Base-by-base conservation (phyloP, 2,113 vertebrate genomes). In the Desmodus rotundus region DNA sequence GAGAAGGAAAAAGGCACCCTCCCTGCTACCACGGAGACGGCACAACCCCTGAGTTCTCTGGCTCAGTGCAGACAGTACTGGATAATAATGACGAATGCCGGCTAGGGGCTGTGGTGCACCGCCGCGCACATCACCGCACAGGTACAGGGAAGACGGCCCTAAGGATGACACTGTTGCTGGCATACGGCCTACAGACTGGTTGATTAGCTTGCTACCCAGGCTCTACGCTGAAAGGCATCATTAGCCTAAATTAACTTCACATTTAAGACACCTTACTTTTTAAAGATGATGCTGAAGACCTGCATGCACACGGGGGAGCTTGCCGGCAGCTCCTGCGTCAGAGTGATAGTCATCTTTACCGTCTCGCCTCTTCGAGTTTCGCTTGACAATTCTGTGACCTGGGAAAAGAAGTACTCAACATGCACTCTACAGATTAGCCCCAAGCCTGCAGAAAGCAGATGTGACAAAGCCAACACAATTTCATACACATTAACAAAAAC, bases 211-310 rank as follows among this genome's bases (percentile, higher is more conserved):
- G 52, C 83, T 4, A 58, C 19, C 47, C 85, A 58, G 47, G 41
- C 36, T 85, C 24, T 15, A 5, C 0, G 12, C 10, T 1, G 16
- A 52, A 67, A 61, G 17, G 61, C 17, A 54, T 61, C 26, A 5
- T 45, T n/a, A 84, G 47, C 33, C 12, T 77, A 50, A 82, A 72
- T 43, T 17, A 85, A 65, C 83, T 20, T 31, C 58, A 17, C 58
- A 17, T 17, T 33, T 22, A 28, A 74, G 87, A 24, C 17, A 1
- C 28, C 98, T 97, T 97, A 98, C 98, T 97, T 98, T 70, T 93
- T 97, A 91, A 98, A 98, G 84, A 98, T 78, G 63, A 98, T 91
- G 31, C 85, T 98, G 94, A 98, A 96, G 91, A 98, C 97, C 73
- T 98, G 98, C 36, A 96, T 95, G 90, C 97, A 98, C 36, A 95